phyloP scores from a whole-genome alignment of 2,888 invertebrate genomes.

The Seira ritae region DNA sequence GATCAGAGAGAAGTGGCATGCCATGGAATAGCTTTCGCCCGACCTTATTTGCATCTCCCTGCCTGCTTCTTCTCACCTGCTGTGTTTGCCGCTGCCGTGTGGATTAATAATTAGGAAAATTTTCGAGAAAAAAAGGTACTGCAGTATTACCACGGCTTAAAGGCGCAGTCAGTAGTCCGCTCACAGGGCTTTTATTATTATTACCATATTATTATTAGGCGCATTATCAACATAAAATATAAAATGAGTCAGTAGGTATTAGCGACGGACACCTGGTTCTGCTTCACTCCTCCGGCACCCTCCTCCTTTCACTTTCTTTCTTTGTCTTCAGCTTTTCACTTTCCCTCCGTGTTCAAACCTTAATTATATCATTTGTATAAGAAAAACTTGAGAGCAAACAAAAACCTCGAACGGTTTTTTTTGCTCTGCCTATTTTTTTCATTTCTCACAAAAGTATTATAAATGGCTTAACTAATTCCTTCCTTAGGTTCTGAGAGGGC shows the following conservation, averaged over 20 bases:
- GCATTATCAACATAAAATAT: conserved; percentile 11
- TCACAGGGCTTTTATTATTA: conserved; percentile 6
- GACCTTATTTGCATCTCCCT: conserved; percentile 47
- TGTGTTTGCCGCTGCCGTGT: conserved; percentile 47
- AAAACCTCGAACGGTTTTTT: too few species aligned
- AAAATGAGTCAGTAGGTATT: conserved; percentile 6
- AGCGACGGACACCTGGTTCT: conserved; percentile 3
- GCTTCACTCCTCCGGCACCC: not conserved
- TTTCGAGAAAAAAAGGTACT: not conserved
- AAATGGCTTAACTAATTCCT: conserved; percentile 14
- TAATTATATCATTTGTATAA: not conserved
- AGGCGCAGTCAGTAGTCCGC: too few species aligned
- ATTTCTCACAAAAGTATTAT: not conserved
- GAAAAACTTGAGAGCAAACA: not conserved
- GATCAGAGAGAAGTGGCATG: not conserved
- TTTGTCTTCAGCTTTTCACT: conserved; percentile 6
- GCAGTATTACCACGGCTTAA: not conserved
- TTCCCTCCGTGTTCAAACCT: not conserved
- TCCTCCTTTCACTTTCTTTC: not conserved
- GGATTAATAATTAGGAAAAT: conserved; percentile 66
- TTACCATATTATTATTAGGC: conserved; percentile 11
- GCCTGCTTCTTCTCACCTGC: conserved; percentile 43
- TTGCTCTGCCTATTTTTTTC: not conserved
- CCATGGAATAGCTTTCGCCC: not conserved
- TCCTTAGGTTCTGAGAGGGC: not conserved